These are phyloP conservation scores for Ennomos erosarius DNA, from an alignment of 2,888 invertebrate genomes.

Conservation along the genomic window DNA sequence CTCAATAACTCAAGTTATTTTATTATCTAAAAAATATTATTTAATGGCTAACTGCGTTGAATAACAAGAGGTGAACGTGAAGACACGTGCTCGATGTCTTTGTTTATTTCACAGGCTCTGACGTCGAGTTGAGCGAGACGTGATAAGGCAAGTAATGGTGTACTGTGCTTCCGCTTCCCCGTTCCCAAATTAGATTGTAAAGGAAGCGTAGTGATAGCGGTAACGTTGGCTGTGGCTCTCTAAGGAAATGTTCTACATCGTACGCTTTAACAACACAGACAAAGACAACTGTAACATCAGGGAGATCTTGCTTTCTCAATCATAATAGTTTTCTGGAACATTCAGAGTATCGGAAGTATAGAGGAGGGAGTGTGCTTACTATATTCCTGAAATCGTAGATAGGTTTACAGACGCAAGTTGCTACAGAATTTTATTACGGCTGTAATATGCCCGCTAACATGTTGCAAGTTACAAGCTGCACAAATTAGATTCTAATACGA, in stretches of 20 bases:
- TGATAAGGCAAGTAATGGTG: conserved; percentile 37
- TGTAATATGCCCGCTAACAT: neutral
- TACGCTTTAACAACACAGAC: conserved; percentile 13
- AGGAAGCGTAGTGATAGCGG: conserved; percentile 48
- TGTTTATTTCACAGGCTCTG: conserved; percentile 33
- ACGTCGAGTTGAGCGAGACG: conserved; percentile 24
- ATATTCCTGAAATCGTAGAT: too few relatives aligned
- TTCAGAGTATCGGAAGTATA: too few relatives aligned
- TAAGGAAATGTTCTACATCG: conserved; percentile 49
- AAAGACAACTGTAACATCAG: neutral
- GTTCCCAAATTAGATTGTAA: conserved; percentile 52
- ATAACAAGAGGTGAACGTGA: conserved; percentile 9
- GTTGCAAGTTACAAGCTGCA: neutral
- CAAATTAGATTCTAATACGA: conserved; percentile 9
- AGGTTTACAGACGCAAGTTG: too few relatives aligned
- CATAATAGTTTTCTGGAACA: neutral
- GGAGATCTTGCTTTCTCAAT: conserved; percentile 1
- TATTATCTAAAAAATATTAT: too few relatives aligned
- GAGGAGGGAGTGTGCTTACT: too few relatives aligned
- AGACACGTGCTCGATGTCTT: conserved; percentile 26
- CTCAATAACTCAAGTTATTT: too few relatives aligned
- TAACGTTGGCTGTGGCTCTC: conserved; percentile 46
- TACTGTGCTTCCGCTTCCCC: conserved; percentile 47
- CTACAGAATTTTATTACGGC: too few relatives aligned
- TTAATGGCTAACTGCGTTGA: neutral